These are phyloP conservation scores for Zelleria hepariella DNA, from an alignment of 2,888 invertebrate genomes.

Conservation along the genomic window DNA sequence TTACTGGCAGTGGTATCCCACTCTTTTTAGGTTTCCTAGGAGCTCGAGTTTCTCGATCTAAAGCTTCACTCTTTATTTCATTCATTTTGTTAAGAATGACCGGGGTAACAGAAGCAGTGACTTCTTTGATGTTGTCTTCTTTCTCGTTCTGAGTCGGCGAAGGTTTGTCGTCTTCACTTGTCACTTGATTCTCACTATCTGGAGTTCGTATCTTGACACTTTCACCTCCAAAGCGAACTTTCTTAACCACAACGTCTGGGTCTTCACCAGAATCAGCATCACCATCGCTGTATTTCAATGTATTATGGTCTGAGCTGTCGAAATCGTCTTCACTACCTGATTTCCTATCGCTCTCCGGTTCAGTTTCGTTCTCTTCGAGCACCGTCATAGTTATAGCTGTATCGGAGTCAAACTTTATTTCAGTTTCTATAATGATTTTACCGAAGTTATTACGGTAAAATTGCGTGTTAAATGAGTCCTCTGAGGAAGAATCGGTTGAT, in stretches of 20 bases:
- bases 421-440: constrained; percentile 85
- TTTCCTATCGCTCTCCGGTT: constrained; percentile 51
- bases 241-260: constrained; percentile 70
- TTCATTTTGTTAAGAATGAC: constrained; percentile 40
- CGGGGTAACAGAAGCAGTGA: constrained; percentile 30
- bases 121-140: constrained; percentile 30
- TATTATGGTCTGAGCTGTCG: constrained; percentile 58
- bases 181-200: constrained; percentile 81
- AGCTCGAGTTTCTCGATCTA: constrained; percentile 30
- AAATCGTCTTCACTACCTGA: constrained; percentile 56
- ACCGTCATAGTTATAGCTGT: constrained; percentile 89
- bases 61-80: constrained; percentile 44
- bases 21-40: constrained; percentile 38
- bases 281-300: constrained; percentile 74
- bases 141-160: constrained; percentile 13
- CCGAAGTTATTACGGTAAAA: constrained; percentile 65
- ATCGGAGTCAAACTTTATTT: constrained; percentile 85
- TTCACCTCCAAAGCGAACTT: constrained; percentile 90
- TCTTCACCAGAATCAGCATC: constrained; percentile 75
- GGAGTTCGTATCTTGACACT: constrained; percentile 88
- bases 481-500: constrained; percentile 70
- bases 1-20: constrained; percentile 57
- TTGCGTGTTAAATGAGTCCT: constrained; percentile 65
- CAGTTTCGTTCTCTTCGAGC: constrained; percentile 76
- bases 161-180: constrained; percentile 65